These are phyloP conservation scores for Pristionchus exspectatus DNA, from an alignment of 2,888 invertebrate species.

Conservation along the genomic window DNA sequence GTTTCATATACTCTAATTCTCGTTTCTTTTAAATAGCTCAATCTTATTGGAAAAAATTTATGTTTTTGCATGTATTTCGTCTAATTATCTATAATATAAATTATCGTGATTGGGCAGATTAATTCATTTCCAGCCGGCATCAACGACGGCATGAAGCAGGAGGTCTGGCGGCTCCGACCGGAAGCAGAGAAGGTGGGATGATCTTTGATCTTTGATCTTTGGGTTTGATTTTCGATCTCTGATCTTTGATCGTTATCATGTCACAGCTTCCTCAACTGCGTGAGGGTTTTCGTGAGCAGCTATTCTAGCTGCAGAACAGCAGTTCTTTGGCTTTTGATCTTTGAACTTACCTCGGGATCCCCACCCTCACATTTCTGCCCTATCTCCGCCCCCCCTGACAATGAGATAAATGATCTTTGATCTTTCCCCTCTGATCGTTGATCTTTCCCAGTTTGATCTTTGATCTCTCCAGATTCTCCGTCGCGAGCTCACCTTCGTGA, in stretches of 20 bases:
- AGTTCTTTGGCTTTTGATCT: no score
- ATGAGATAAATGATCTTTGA: no score
- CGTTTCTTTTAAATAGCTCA: not conserved
- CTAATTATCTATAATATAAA: no score
- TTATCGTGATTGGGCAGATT: not conserved
- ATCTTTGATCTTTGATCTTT: conserved; percentile 18
- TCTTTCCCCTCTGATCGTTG: not conserved
- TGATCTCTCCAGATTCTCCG: conserved; percentile 39
- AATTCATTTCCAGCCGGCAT: not conserved
- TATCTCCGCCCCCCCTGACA: no score
- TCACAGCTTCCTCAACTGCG: no score
- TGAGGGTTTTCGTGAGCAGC: no score
- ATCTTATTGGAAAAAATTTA: no score
- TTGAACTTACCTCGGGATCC: no score
- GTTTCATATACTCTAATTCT: no score
- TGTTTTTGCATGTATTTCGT: no score
- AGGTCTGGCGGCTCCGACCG: conserved; percentile 31
- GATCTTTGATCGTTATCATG: not conserved
- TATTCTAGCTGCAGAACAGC: no score
- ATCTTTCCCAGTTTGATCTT: not conserved
- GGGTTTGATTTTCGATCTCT: not conserved
- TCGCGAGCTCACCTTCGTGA: conserved; percentile 41
- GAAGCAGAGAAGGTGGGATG: not conserved
- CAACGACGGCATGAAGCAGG: not conserved
- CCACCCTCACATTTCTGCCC: no score